A percentile compares a stretch with the other conserved stretches of the same genome.
Evolutionary conservation across 2,113 vertebrate genomes (phyloP).

Genomic region (Parus major): DNA sequence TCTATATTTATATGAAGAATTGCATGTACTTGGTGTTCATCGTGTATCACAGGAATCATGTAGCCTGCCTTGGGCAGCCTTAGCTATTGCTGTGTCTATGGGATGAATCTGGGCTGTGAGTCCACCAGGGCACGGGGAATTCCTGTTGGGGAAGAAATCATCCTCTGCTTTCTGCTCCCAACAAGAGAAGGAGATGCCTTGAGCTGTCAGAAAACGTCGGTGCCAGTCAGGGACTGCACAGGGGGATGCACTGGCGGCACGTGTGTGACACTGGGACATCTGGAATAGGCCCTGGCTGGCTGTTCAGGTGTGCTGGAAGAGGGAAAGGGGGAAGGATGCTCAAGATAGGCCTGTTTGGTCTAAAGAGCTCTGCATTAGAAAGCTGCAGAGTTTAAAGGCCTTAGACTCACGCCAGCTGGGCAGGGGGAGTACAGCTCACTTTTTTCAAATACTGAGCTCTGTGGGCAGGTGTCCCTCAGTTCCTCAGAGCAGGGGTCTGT

Average conservation of each 20-base stretch:
- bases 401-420: not conserved
- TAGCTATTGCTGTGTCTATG: not conserved
- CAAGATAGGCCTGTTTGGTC: not conserved
- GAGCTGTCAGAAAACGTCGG: rapidly evolving
- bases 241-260: not conserved
- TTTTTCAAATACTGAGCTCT: rapidly evolving
- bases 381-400: not conserved
- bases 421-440: not conserved
- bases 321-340: not conserved
- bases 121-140: rapidly evolving
- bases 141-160: not conserved
- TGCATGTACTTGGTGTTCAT: not conserved
- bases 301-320: not conserved
- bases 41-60: not conserved
- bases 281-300: not conserved
- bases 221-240: not conserved
- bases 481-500: not conserved
- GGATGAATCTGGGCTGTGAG: not conserved
- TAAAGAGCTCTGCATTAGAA: not conserved
- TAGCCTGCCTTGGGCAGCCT: not conserved
- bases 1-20: not conserved
- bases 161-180: not conserved
- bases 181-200: not conserved
- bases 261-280: not conserved
- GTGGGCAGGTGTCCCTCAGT: not conserved